Evolutionary conservation across 2,888 invertebrate species (phyloP), one percentile per base, ranked within the genome.

Genomic region (Drosophila atripex): DNA sequence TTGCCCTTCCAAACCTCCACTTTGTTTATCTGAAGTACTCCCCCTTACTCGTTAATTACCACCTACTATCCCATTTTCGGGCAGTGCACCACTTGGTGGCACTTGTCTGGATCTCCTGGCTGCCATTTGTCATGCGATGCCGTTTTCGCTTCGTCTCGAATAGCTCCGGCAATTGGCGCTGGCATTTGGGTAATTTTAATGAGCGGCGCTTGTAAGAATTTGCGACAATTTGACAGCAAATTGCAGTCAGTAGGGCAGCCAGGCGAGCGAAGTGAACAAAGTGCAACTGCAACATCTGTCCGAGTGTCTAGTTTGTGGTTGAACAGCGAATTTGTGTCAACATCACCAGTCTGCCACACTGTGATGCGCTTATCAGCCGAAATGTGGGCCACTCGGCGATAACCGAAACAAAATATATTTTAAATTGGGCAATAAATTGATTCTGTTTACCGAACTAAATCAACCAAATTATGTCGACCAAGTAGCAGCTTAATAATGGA

Each of bases 71-170:
- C 6, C 1, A 1, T 9, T 60, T 60, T 60, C 9, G 39, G 5
- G 2, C 14, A 50, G 60, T 68, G 47, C 72, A 63, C 43, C 59
- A 59, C 70, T 65, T 59, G 64, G 70, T 73, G 86, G 69, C 80
- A 84, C 84, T 86, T 83, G 86, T 63, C 77, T 69, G 65, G 35
- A 54, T 51, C 51, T 58, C 70, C 45, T 35, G 46, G 52, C 68
- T 72, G 69, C 60, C 75, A 80, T 80, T 80, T 80, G 80, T 84
- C 80, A 80, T 77, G 84, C 85, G 71, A 86, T 80, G 83, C 76
- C 70, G 58, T 55, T 77, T 18, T 53, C 47, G 49, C 57, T 47
- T 57, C 58, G 51, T 60, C 70, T 54, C 49, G 54, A 61, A 68
- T 54, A 61, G 56, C 56, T 49, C 35, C 39, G 41, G 21, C 70